Percentiles rank a stretch among this genome's conserved stretches.
Conservation (phyloP, 2,888 invertebrate species). For the Himalopsyche japonica region DNA sequence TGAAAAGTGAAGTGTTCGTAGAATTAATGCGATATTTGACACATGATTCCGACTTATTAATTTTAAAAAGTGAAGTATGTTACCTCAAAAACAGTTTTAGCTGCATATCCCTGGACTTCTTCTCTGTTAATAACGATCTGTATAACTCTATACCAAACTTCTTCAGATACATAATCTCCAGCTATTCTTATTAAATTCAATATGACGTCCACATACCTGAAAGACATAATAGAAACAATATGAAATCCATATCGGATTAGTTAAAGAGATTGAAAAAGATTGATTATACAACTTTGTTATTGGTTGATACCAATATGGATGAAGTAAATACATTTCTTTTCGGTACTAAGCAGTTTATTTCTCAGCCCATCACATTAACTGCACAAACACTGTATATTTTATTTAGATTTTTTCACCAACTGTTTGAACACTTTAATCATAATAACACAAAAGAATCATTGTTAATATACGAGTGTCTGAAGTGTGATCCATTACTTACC, state of each 20-base stretch:
- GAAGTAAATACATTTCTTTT: too few species aligned
- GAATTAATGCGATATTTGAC: background rate
- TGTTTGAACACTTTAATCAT: too few species aligned
- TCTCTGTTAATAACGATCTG: conserved; percentile 99
- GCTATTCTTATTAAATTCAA: conserved; percentile 98
- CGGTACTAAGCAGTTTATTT: too few species aligned
- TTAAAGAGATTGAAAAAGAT: background rate
- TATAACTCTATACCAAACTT: conserved; percentile 99
- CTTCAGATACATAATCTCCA: conserved; percentile 99
- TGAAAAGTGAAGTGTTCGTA: conserved; percentile 44
- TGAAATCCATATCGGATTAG: background rate
- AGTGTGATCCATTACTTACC: conserved; percentile 62
- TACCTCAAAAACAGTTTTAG: conserved; percentile 97
- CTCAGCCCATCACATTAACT: too few species aligned
- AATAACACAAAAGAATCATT: too few species aligned
- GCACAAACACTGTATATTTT: too few species aligned
- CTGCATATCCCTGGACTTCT: conserved; percentile 99
- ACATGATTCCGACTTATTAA: background rate
- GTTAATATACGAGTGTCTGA: background rate
- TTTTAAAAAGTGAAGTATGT: background rate
- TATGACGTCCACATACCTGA: conserved; percentile 87
- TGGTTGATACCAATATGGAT: too few species aligned
- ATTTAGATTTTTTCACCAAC: too few species aligned
- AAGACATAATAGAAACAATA: conserved; percentile 19
- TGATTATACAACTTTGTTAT: too few species aligned